Conservation (phyloP, 92 coral and sea anemone genomes). For the Siderastrea siderea region DNA sequence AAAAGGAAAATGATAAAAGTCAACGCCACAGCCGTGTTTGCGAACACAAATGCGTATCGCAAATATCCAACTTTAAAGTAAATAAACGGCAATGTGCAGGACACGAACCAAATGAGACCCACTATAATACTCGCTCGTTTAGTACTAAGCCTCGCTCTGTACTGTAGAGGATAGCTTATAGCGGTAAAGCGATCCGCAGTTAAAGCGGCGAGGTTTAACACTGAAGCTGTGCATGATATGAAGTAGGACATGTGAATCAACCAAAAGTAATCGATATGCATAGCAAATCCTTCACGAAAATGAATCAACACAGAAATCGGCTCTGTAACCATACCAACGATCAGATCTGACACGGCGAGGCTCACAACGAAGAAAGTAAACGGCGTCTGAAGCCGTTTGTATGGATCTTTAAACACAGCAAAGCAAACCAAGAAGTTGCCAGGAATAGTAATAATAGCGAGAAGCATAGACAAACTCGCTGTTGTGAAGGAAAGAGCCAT, state of each 20-base stretch:
- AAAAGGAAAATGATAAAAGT: slow-evolving; percentile 66
- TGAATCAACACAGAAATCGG: slow-evolving; percentile 85
- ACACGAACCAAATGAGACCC: slow-evolving; percentile 72
- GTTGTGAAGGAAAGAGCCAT: slow-evolving; percentile 76
- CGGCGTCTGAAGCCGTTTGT: slow-evolving; percentile 82
- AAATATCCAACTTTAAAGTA: slow-evolving; percentile 83
- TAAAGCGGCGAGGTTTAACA: slow-evolving; percentile 84
- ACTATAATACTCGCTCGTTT: slow-evolving; percentile 47
- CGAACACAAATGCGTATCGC: slow-evolving; percentile 82
- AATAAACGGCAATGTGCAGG: slow-evolving; percentile 71
- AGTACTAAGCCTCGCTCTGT: slow-evolving; percentile 62
- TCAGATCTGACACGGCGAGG: slow-evolving; percentile 88
- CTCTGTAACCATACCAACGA: slow-evolving; percentile 88
- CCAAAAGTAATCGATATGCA: slow-evolving; percentile 24
- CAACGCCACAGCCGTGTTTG: slow-evolving; percentile 81
- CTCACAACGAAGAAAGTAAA: slow-evolving; percentile 85
- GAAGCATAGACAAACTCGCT: slow-evolving; percentile 69
- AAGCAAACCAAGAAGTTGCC: slow-evolving; percentile 89
- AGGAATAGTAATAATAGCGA: slow-evolving; percentile 76
- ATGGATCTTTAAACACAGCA: slow-evolving; percentile 86
- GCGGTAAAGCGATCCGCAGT: slow-evolving; percentile 80
- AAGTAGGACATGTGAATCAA: slow-evolving; percentile 82
- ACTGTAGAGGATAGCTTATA: slow-evolving; percentile 74
- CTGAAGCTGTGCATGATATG: slow-evolving; percentile 87
- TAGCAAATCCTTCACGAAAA: slow-evolving; percentile 80